These are phyloP conservation scores for Anastrepha ludens DNA, from an alignment of 1,140 invertebrate species.

Conservation along the genomic window DNA sequence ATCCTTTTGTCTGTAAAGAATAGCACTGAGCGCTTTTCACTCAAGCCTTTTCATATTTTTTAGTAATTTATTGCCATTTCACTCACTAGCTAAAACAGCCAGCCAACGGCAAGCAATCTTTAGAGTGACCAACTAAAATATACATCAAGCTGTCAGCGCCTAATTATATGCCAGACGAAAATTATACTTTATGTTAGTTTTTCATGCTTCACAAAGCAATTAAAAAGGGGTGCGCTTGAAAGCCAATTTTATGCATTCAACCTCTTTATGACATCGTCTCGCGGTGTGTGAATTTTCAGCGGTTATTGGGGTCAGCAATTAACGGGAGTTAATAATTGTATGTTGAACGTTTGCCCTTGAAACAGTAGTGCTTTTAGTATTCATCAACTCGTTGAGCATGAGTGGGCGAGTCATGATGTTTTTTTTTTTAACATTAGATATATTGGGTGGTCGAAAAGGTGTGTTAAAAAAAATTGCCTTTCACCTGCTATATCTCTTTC, in stretches of 20 bases:
- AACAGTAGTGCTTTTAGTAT: neutral
- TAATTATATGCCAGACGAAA: constrained; percentile 37
- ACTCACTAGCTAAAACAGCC: neutral
- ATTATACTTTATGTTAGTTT: neutral
- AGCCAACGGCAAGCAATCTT: neutral
- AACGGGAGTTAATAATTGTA: neutral
- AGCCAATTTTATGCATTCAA: constrained; percentile 16
- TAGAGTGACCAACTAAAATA: neutral
- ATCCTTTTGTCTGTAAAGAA: constrained; percentile 6
- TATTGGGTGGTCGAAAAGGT: too few relatives aligned
- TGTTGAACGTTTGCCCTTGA: constrained; percentile 12
- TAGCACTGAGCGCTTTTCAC: neutral
- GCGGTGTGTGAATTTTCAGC: neutral
- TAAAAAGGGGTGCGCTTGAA: neutral
- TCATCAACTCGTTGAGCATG: neutral
- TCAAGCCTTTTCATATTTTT: neutral
- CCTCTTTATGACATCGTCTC: neutral
- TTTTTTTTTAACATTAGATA: too few relatives aligned
- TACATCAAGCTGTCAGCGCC: constrained; percentile 9
- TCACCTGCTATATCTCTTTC: too few relatives aligned
- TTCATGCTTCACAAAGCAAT: constrained; percentile 21
- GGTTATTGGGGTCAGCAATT: constrained; percentile 15
- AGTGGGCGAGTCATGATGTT: neutral
- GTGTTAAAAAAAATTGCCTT: too few relatives aligned
- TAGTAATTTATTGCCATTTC: neutral